Conservation (phyloP, 2,797 vertebrate species). For the Fistularia tabacaria region DNA sequence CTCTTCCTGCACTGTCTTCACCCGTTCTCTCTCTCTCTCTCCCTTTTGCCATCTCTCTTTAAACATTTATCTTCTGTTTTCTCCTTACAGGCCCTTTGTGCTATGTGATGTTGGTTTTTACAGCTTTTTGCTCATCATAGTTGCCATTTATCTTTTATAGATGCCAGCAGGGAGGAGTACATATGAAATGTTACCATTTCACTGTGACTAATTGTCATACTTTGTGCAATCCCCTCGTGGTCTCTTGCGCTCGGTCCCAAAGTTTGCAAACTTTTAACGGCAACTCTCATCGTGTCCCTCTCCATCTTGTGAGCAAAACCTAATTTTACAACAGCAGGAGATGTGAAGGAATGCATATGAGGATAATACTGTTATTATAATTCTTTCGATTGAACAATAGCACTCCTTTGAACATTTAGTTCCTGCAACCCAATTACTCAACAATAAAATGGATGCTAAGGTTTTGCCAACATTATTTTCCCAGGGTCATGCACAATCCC, state of each 20-base stretch:
- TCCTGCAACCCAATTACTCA: constrained; percentile 38
- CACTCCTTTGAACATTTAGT: constrained; percentile 38
- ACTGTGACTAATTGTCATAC: constrained; percentile 71
- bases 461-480: constrained; percentile 54
- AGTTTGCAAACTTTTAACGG: constrained; percentile 33
- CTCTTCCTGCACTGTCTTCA: constrained; percentile 34
- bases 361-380: no score
- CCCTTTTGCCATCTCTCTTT: constrained; percentile 68
- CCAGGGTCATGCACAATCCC: constrained; percentile 53
- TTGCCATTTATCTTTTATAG: constrained; percentile 78
- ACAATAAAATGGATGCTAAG: constrained; percentile 40
- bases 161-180: constrained; percentile 64
- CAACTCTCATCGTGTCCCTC: no score
- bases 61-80: constrained; percentile 81
- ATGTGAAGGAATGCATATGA: no score
- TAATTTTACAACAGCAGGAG: no score
- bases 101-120: constrained; percentile 78
- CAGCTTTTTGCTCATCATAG: constrained; percentile 72
- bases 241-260: constrained; percentile 52
- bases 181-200: constrained; percentile 61
- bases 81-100: constrained; percentile 75
- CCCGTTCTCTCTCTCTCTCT: constrained; percentile 71
- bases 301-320: no score
- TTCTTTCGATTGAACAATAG: constrained; percentile 6
- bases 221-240: constrained; percentile 60